phyloP scores from a whole-genome alignment of 2,113 vertebrate species.

The Cariama cristata region DNA sequence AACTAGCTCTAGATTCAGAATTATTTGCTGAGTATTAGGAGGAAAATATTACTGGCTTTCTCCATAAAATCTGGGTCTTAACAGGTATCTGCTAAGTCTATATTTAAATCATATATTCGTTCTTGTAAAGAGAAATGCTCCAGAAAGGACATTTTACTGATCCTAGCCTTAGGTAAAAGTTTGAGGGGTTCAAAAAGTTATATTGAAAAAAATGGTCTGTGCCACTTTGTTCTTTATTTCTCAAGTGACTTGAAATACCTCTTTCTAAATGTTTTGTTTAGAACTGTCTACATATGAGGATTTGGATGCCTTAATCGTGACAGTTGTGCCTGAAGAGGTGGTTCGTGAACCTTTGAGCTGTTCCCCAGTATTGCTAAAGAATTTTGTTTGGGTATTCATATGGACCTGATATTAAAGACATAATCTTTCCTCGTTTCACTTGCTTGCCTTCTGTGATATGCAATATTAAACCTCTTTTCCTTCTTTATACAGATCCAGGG shows the following conservation, averaged over 20 bases:
- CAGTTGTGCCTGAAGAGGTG: background rate
- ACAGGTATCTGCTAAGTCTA: background rate
- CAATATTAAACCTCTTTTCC: slow-evolving; percentile 21
- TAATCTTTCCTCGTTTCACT: background rate
- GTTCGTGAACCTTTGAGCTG: background rate
- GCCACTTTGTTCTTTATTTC: background rate
- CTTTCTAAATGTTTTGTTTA: background rate
- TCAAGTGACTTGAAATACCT: background rate
- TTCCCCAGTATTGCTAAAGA: background rate
- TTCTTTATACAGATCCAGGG: background rate
- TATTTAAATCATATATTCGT: background rate
- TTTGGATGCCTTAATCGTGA: background rate
- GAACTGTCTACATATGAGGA: background rate
- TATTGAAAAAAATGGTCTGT: background rate
- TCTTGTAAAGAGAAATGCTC: background rate
- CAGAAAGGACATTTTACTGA: background rate
- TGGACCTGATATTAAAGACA: background rate
- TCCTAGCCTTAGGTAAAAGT: background rate
- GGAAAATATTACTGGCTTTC: background rate
- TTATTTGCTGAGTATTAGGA: background rate
- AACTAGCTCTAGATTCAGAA: background rate
- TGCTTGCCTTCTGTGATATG: background rate
- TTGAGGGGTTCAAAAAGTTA: background rate
- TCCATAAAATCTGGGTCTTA: background rate
- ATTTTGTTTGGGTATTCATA: slow-evolving; percentile 17